phyloP scores from a whole-genome alignment of 2,113 vertebrate species.

The Anseranas semipalmata region DNA sequence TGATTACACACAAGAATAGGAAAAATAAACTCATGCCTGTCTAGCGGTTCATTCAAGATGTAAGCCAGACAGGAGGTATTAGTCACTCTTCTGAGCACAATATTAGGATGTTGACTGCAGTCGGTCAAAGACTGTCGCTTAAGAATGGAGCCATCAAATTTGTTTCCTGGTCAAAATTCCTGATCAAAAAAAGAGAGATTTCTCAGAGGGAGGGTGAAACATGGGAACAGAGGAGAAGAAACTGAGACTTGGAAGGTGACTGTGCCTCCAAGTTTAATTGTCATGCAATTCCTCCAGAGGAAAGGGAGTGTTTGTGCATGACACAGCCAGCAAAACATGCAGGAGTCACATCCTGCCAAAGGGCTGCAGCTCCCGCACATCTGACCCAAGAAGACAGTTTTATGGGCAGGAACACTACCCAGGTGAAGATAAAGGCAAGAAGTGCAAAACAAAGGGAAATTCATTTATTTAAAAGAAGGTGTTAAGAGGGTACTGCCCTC shows the following conservation, averaged over 20 bases:
- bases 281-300: not conserved
- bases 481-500: not conserved
- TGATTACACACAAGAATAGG: constrained; percentile 61
- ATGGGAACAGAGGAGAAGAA: not conserved
- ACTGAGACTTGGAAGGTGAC: not conserved
- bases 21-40: constrained; percentile 67
- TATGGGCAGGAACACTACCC: not conserved
- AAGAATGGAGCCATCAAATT: constrained; percentile 14
- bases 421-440: not conserved
- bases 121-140: not conserved
- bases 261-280: not conserved
- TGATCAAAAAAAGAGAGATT: not conserved
- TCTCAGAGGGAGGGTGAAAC: not conserved
- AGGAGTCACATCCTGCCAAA: constrained; percentile 48
- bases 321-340: constrained; percentile 45
- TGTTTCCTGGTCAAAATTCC: not conserved
- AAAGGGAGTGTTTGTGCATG: constrained; percentile 53
- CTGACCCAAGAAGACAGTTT: not conserved
- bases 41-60: constrained; percentile 68
- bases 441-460: not conserved
- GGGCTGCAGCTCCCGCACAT: not conserved
- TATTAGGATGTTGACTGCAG: constrained; percentile 57
- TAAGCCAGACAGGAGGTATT: constrained; percentile 73
- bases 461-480: not conserved
- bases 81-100: constrained; percentile 74